Evolutionary conservation across 2,113 vertebrate species (phyloP).

Genomic region (Ciconia stormi): DNA sequence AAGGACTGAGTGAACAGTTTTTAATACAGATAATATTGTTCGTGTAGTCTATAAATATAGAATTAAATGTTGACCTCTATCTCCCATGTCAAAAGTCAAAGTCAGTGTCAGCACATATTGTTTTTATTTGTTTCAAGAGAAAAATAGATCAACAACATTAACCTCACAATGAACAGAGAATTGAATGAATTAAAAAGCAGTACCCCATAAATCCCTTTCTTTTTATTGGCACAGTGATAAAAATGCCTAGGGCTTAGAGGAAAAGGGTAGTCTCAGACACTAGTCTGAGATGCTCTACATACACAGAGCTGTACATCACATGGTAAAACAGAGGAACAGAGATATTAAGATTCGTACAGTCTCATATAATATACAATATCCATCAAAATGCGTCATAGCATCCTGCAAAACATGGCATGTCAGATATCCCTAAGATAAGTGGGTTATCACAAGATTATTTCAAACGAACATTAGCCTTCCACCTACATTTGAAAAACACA

Average conservation of each 20-base stretch:
- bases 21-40: slow-evolving; percentile 79
- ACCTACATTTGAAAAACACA: not conserved
- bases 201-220: slow-evolving; percentile 77
- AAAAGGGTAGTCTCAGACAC: slow-evolving; percentile 62
- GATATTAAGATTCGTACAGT: slow-evolving; percentile 43
- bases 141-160: slow-evolving; percentile 82
- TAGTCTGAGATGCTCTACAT: slow-evolving; percentile 15
- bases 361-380: slow-evolving; percentile 34
- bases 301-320: slow-evolving; percentile 59
- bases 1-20: slow-evolving; percentile 77
- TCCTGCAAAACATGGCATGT: not conserved
- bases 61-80: slow-evolving; percentile 79
- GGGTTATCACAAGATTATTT: not conserved
- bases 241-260: slow-evolving; percentile 73
- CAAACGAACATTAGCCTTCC: not conserved
- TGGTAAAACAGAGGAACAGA: slow-evolving; percentile 60
- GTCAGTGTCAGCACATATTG: slow-evolving; percentile 78
- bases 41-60: slow-evolving; percentile 79
- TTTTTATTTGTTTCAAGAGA: slow-evolving; percentile 84
- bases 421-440: not conserved
- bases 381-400: slow-evolving; percentile 29
- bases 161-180: slow-evolving; percentile 81
- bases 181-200: slow-evolving; percentile 84
- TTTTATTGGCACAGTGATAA: slow-evolving; percentile 82
- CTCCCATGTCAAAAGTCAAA: slow-evolving; percentile 79